Base-by-base conservation (phyloP, 2,113 vertebrate genomes). In the Rhynchomys soricoides region DNA sequence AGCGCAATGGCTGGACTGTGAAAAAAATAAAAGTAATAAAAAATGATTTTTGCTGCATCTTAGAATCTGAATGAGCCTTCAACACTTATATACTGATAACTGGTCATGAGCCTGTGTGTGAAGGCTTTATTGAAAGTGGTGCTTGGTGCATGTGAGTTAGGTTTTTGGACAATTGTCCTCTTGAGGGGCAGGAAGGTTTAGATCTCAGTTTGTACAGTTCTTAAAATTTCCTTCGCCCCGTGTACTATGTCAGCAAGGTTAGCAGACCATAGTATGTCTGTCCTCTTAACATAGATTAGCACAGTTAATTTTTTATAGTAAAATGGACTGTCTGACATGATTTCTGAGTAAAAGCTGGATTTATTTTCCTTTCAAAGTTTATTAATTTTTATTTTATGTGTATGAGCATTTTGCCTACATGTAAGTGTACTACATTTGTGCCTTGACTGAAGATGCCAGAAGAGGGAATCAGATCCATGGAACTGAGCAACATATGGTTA, bases 381-480 rank as follows among this genome's bases (percentile, higher is more conserved):
- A 31, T 83, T 62, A 83, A 62, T 62, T 83, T 62, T 83, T 62
- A 83, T 83, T 43, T 43, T 43, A 83, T 43, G 24, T 83, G n/a
- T 29, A 62, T 43, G 24, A 43, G 12, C 24, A 29, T 83, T 83
- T 29, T 43, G 24, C n/a, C 55, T 83, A 26, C 13, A 11, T 55
- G 34, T 59, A 82, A 40, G 21, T 40, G 1, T n/a, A 82, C 37
- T 59, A 9, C 59, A 57, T 62, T 24, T 24, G 19, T 43, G 13
- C 24, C 17, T 13, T 83, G n/a, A 7, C n/a, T 83, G 13, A 43
- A 17, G n/a, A 17, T 83, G n/a, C 7, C 37, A 57, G 55, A 62
- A 83, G n/a, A 83, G 22, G 7, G 4, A 7, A 29, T 43, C 8
- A 17, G 40, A 43, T 16, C 13, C 6, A 2, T 62, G 57, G n/a